Evolutionary conservation across 1,140 invertebrate genomes (phyloP), one percentile per base, ranked within the genome.

Genomic region (Globodera rostochiensis): DNA sequence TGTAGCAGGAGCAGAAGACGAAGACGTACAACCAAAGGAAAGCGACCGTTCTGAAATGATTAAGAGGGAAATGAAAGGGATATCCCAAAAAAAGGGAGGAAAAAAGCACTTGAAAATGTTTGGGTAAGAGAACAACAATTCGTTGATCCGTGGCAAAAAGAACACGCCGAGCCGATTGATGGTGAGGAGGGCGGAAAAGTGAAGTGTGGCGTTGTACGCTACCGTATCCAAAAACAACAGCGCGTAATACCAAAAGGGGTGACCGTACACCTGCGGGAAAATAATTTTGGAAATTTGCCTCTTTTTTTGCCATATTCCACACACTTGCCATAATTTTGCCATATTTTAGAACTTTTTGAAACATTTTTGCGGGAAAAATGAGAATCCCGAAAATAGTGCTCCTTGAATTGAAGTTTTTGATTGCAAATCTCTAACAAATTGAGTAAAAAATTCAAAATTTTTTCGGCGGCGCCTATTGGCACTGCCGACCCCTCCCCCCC

Each of bases 131-230:
- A 78, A 78, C 8, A 78, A 9, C 45, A 64, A 69, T 6, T 49
- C 21, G 49, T 78, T 78, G 47, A 78, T 21, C 46, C 60, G 76
- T 21, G 76, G 76, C 36, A 25, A 7, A 47, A 78, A 78, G 36
- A 78, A 78, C 66, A 78, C 76, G 49, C 76, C 71, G 13, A 78
- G 25, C 15, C 76, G 76, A 67, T 78, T 78, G 49, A 78, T 46
- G 21, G 76, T 78, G 50, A 78, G 46, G 25, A 78, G 50, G 19
- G 57, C 76, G 25, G 76, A 78, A 49, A 78, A 78, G 49, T 78
- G 60, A 0, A 78, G n/a, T 7, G 76, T 78, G 21, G 64, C 57
- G 45, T 78, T 78, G 46, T 78, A 78, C 11, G 76, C 64, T 11
- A 78, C 66, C 4, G 76, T 78, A n/a, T 78, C 76, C n/a, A 78